phyloP scores from a whole-genome alignment of 2,797 vertebrate species.

The Periparus ater region DNA sequence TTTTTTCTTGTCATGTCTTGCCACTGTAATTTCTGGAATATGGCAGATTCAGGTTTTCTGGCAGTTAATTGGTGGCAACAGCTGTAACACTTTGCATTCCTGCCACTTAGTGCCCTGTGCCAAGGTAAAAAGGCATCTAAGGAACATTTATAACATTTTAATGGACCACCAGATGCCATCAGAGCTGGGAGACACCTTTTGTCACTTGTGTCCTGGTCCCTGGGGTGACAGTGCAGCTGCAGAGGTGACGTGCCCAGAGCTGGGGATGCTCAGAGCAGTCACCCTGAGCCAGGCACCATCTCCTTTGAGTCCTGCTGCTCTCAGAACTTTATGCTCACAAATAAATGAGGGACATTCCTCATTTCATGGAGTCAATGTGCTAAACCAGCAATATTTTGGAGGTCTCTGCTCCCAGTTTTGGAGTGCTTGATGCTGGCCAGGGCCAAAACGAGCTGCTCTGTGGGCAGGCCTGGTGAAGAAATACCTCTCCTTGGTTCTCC shows the following conservation, averaged over 20 bases:
- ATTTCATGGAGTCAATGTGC: rapidly evolving
- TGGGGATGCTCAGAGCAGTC: not conserved
- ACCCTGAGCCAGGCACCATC: not conserved
- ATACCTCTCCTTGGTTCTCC: slow-evolving; percentile 17
- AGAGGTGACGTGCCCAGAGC: not conserved
- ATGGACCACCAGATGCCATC: not conserved
- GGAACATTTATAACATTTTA: not conserved
- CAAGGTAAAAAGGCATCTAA: not conserved
- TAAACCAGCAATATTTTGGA: not conserved
- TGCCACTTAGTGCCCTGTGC: not conserved
- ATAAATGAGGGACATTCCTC: not conserved
- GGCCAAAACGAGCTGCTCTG: not conserved
- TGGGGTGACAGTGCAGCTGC: not conserved
- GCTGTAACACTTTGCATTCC: not conserved
- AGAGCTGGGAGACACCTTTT: not conserved
- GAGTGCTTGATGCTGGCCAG: not conserved
- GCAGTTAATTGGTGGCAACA: not conserved
- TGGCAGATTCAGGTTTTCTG: not conserved
- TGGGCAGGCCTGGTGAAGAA: not conserved
- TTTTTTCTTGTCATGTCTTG: not conserved
- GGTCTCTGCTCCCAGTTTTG: not conserved
- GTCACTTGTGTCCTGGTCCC: not conserved
- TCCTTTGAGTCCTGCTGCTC: not conserved
- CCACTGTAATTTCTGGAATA: not conserved
- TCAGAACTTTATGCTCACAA: not conserved